Evolutionary conservation across 2,797 vertebrate genomes (phyloP), one percentile per base, ranked within the genome.

Genomic region (Aphelocoma californica): DNA sequence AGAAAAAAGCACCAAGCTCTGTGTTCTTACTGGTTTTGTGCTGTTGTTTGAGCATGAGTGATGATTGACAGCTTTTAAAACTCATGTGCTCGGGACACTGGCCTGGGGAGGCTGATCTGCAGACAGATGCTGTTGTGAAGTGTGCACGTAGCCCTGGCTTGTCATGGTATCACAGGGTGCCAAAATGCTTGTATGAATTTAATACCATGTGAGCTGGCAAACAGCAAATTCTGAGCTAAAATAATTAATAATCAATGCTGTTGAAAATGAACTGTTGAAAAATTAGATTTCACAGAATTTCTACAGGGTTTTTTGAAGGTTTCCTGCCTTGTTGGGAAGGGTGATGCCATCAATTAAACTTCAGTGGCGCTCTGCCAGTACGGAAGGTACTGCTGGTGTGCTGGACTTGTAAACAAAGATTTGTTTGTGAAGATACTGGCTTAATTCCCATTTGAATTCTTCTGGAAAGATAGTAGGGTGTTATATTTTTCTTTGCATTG

Each of bases 161-260:
- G 51, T 42, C 1, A 2, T 15, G 29, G 25, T 29, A 9, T 51
- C 16, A 4, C 29, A 50, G 44, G 9, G 15, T 66, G 18, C 56
- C 20, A 70, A 47, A 36, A 13, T 2, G 1, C 72, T 26, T 48
- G 42, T 18, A n/a, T 73, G 13, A 62, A 80, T 40, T 40, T 47
- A 66, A 31, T 50, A 6, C 19, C 0, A 0, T 12, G 12, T 23
- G 25, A 86, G 44, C 31, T 25, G 25, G 38, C 3, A 5, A 75
- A 15, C 25, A 72, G 47, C 28, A 60, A 62, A 34, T 48, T 75
- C 50, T 72, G 28, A 87, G 29, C n/a, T 80, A 60, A 77, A 85
- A 82, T 36, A 19, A 42, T 67, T 64, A 73, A 78, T 85, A 74
- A 67, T 29, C 42, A 42, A 18, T 36, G 18, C 7, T 66, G 38